Evolutionary conservation across 2,888 invertebrate genomes (phyloP).

Genomic region (Urechis unicinctus): DNA sequence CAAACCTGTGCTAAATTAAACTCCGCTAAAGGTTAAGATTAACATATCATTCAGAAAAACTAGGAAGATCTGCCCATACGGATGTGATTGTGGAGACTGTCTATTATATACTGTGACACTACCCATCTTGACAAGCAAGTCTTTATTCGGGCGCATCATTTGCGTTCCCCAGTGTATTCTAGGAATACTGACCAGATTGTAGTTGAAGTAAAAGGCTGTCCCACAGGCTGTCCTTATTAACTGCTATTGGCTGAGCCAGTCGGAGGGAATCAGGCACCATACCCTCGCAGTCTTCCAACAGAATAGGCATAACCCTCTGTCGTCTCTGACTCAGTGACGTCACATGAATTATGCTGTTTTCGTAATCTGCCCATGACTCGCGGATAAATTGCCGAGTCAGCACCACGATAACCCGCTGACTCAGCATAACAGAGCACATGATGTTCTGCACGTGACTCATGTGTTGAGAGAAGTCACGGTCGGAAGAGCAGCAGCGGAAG

Average conservation of each 20-base stretch:
- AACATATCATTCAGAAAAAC: no score
- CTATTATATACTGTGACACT: no score
- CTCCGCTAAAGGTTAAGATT: no score
- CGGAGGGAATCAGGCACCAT: constrained; percentile 32
- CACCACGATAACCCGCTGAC: constrained; percentile 35
- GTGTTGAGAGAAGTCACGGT: constrained; percentile 20
- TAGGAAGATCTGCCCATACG: no score
- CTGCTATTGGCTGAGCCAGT: constrained; percentile 27
- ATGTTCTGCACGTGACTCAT: constrained; percentile 25
- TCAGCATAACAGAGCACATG: constrained; percentile 37
- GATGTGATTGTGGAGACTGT: no score
- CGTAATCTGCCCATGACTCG: constrained; percentile 31
- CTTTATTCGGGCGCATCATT: no score
- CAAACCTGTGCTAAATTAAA: no score
- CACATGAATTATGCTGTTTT: constrained; percentile 31
- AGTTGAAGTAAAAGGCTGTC: constrained; percentile 27
- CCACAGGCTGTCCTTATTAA: constrained; percentile 29
- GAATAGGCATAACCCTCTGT: constrained; percentile 32
- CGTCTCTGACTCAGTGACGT: constrained; percentile 31
- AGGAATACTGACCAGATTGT: constrained; percentile 26
- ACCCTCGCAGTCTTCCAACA: constrained; percentile 28
- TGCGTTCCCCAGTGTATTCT: no score
- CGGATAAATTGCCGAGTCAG: constrained; percentile 29
- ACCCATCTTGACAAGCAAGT: no score
- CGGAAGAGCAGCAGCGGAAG: constrained; percentile 29